phyloP scores from a whole-genome alignment of 1,140 invertebrate genomes.

The Callitettix versicolor region DNA sequence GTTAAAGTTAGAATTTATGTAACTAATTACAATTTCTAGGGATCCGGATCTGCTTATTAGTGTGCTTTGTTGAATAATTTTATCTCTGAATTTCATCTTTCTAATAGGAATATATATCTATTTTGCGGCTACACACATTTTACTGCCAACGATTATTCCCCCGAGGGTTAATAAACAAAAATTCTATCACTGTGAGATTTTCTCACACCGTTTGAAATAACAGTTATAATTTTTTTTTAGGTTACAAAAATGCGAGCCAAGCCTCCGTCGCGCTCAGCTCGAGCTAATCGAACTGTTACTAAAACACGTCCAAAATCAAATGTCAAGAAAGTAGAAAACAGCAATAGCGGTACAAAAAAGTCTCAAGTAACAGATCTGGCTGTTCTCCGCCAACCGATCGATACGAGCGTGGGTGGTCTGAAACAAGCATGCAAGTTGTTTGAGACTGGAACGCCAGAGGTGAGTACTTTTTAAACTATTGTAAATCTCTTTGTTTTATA shows the following conservation, averaged over 20 bases:
- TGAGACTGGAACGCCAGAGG: slow-evolving; percentile 49
- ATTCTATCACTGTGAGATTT: background rate
- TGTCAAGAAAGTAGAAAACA: background rate
- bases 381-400: slow-evolving; percentile 47
- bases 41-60: too few species aligned
- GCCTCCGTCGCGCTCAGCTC: background rate
- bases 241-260: slow-evolving; percentile 2
- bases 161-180: too few species aligned
- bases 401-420: slow-evolving; percentile 47
- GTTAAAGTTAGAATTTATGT: too few species aligned
- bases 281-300: too few species aligned
- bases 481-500: too few species aligned
- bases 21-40: too few species aligned
- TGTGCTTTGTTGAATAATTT: too few species aligned
- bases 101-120: too few species aligned
- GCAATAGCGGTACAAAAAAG: background rate
- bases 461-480: slow-evolving; percentile 27
- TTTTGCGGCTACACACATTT: too few species aligned
- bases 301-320: too few species aligned
- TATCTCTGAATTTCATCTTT: too few species aligned
- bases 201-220: background rate
- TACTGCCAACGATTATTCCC: too few species aligned
- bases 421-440: slow-evolving; percentile 45
- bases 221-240: slow-evolving; percentile 6
- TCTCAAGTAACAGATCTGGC: slow-evolving; percentile 33